These are phyloP conservation scores for Corella eumyota DNA, from an alignment of 23 tunicate species.

Conservation along the genomic window DNA sequence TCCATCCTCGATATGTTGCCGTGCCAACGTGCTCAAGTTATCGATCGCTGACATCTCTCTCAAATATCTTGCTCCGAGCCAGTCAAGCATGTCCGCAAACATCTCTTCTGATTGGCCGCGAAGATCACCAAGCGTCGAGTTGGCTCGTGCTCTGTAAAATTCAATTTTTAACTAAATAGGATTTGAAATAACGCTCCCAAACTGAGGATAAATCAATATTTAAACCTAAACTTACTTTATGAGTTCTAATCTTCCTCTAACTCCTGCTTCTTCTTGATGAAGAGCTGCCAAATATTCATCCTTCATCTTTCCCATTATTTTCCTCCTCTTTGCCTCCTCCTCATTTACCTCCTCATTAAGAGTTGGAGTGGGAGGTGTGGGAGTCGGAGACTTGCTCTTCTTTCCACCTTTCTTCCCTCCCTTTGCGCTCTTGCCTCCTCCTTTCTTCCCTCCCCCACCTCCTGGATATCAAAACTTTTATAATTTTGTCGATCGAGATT, in stretches of 20 bases:
- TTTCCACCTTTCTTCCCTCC: constrained; percentile 55
- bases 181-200: too few relatives aligned
- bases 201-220: too few relatives aligned
- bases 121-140: constrained; percentile 29
- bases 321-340: constrained; percentile 59
- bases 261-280: constrained; percentile 51
- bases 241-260: constrained; percentile 43
- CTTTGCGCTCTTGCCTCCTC: constrained; percentile 26
- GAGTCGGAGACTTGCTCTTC: constrained; percentile 44
- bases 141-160: constrained; percentile 19
- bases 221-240: constrained; percentile 62
- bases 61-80: constrained; percentile 60
- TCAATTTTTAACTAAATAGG: not conserved
- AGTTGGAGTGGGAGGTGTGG: constrained; percentile 66
- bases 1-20: constrained; percentile 57
- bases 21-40: constrained; percentile 39
- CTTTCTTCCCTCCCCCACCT: constrained; percentile 23
- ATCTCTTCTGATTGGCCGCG: constrained; percentile 28
- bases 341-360: constrained; percentile 53
- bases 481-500: not conserved
- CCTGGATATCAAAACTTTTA: not conserved
- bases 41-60: constrained; percentile 87
- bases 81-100: constrained; percentile 67
- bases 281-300: constrained; percentile 74
- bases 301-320: constrained; percentile 31